These are phyloP conservation scores for Seira ritae DNA, from an alignment of 2,888 invertebrate genomes.

Conservation along the genomic window DNA sequence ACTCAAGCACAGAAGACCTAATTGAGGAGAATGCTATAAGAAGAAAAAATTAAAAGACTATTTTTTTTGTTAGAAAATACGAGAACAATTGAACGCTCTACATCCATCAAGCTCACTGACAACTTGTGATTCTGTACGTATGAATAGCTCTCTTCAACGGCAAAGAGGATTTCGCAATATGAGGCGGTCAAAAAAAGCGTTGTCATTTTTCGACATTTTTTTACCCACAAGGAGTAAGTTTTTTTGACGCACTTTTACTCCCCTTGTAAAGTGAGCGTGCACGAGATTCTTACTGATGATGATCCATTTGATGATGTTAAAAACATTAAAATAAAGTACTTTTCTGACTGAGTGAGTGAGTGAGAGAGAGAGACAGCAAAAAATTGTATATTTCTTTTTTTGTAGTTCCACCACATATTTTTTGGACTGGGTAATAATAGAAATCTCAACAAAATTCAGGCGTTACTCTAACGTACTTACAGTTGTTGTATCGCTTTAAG, in stretches of 20 bases:
- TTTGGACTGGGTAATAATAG: neutral
- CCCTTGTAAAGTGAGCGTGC: too few species aligned
- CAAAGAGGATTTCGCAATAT: neutral
- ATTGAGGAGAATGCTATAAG: neutral
- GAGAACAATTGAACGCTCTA: neutral
- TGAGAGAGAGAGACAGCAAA: neutral
- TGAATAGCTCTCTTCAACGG: neutral
- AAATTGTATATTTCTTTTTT: neutral
- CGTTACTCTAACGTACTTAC: conserved; percentile 27
- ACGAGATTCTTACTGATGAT: conserved; percentile 1
- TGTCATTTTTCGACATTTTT: conserved; percentile 16
- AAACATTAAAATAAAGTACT: conserved; percentile 28
- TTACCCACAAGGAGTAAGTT: neutral
- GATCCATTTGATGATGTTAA: conserved; percentile 11
- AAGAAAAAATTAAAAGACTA: too few species aligned
- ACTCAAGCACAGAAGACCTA: neutral
- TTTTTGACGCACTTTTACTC: conserved; percentile 15
- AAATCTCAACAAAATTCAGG: conserved; percentile 39
- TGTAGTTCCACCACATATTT: conserved; percentile 5
- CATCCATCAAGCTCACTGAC: neutral
- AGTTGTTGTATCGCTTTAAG: conserved; percentile 43
- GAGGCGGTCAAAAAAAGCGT: conserved; percentile 8
- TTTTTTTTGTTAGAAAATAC: neutral
- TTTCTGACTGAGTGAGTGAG: neutral
- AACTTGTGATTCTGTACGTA: neutral